phyloP scores from a whole-genome alignment of 2,113 vertebrate genomes.

The Phylloscopus trochiloides region DNA sequence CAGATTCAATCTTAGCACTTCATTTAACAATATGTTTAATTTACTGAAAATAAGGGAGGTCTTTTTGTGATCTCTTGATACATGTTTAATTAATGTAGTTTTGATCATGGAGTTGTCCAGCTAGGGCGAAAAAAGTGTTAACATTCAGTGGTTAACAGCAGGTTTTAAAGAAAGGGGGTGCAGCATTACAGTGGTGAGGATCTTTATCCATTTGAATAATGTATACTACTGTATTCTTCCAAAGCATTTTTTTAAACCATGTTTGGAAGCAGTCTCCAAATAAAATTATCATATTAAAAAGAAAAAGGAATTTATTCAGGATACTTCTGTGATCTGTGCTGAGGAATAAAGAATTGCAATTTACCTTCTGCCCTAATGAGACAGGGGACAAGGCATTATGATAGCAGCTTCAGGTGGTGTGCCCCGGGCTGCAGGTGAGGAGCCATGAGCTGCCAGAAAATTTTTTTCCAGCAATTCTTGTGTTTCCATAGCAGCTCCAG shows the following conservation, averaged over 20 bases:
- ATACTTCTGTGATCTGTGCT: not conserved
- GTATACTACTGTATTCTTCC: not conserved
- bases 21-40: not conserved
- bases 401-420: not conserved
- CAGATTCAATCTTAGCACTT: not conserved
- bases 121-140: not conserved
- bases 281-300: not conserved
- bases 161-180: not conserved
- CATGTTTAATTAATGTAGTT: not conserved
- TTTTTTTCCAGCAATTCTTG: not conserved
- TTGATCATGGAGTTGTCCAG: not conserved
- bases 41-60: not conserved
- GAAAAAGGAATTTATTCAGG: not conserved
- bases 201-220: not conserved
- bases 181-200: not conserved
- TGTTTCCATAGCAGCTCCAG: not conserved
- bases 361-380: not conserved
- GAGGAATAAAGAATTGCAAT: not conserved
- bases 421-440: not conserved
- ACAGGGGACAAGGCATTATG: not conserved
- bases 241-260: not conserved
- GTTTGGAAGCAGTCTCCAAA: not conserved
- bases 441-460: not conserved
- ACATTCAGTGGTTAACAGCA: not conserved
- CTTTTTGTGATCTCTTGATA: not conserved